Conservation (phyloP, 2,888 invertebrate genomes). For the Orchesellides sinensis region DNA sequence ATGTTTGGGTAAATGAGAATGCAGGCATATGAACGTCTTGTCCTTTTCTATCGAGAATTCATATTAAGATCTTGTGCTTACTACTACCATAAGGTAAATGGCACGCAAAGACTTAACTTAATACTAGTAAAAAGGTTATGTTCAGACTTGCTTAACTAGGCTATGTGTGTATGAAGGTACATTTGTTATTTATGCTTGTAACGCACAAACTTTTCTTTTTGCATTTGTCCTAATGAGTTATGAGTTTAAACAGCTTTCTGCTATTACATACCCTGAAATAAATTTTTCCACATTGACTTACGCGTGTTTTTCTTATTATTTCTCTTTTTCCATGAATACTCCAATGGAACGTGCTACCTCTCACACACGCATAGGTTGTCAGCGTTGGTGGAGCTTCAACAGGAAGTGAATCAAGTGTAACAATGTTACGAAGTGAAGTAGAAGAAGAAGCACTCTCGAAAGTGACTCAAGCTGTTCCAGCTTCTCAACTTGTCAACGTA, state of each 20-base stretch:
- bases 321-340: constrained; percentile 18
- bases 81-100: not conserved
- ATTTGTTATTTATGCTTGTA: not conserved
- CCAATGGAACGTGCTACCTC: too few relatives aligned
- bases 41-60: constrained; percentile 37
- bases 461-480: constrained; percentile 54
- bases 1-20: constrained; percentile 58
- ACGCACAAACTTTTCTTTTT: not conserved
- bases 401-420: constrained; percentile 48
- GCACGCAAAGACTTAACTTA: too few relatives aligned
- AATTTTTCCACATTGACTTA: constrained; percentile 31
- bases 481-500: constrained; percentile 50
- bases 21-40: constrained; percentile 23
- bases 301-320: constrained; percentile 45
- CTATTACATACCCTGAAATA: not conserved
- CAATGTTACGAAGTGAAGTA: not conserved
- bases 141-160: too few relatives aligned
- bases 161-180: not conserved
- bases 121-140: too few relatives aligned
- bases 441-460: constrained; percentile 38
- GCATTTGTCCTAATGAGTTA: not conserved
- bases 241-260: too few relatives aligned
- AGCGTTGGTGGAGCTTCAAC: constrained; percentile 37
- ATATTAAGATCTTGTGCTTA: constrained; percentile 15
- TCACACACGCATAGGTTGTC: constrained; percentile 46